Conservation (phyloP, 2,113 vertebrate genomes). For the Piprites chloris region DNA sequence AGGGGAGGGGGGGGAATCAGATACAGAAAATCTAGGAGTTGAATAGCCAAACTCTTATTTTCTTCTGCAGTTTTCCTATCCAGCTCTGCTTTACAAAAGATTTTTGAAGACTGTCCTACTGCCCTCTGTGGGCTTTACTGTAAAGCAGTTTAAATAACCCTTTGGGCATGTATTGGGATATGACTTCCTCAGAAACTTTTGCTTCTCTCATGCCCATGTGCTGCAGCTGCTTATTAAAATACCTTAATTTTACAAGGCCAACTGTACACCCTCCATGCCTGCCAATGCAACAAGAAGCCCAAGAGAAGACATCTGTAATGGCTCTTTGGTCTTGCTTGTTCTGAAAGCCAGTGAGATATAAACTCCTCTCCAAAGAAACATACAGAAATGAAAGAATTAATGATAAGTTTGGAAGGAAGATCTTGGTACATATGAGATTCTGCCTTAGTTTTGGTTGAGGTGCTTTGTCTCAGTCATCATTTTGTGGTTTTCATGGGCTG, state of each 20-base stretch:
- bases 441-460: background rate
- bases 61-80: background rate
- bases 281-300: background rate
- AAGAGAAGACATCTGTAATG: background rate
- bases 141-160: background rate
- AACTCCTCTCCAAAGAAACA: background rate
- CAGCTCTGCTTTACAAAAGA: background rate
- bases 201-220: background rate
- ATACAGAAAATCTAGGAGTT: background rate
- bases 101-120: background rate
- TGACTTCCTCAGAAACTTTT: background rate
- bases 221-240: background rate
- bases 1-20: too few relatives aligned
- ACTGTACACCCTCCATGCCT: background rate
- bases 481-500: background rate
- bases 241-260: background rate
- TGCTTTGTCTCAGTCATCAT: background rate
- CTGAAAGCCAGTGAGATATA: background rate
- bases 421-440: background rate
- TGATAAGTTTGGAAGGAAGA: background rate
- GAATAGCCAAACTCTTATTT: background rate
- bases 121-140: background rate
- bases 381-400: background rate
- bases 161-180: background rate
- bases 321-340: background rate